Evolutionary conservation across 1,140 invertebrate genomes (phyloP).

Genomic region (Bicyclus anynana): DNA sequence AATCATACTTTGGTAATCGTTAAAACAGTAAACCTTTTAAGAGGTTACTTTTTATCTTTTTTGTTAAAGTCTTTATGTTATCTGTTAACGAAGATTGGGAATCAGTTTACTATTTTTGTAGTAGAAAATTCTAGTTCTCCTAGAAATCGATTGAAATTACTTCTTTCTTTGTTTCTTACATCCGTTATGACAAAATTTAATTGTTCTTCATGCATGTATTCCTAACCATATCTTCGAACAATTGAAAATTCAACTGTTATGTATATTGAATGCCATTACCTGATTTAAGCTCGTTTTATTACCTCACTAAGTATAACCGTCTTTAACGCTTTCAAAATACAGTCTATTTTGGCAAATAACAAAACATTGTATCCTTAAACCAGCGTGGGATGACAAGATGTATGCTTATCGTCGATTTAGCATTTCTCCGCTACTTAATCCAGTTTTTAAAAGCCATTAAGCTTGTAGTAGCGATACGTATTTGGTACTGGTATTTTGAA

Average conservation of each 20-base stretch:
- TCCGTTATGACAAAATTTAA: not conserved
- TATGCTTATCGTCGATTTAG: conserved; percentile 67
- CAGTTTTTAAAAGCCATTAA: conserved; percentile 69
- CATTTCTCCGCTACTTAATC: conserved; percentile 71
- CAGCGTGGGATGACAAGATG: conserved; percentile 61
- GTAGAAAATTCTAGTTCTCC: too few relatives aligned
- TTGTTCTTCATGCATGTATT: conserved; percentile 12
- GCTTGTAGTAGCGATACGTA: conserved; percentile 59
- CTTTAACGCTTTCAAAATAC: conserved; percentile 20
- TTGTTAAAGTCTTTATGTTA: too few relatives aligned
- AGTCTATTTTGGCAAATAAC: conserved; percentile 11
- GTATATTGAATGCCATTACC: conserved; percentile 22
- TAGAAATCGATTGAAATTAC: not conserved
- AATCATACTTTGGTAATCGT: conserved; percentile 52
- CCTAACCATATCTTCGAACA: conserved; percentile 16
- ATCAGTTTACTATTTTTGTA: too few relatives aligned
- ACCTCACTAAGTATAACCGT: not conserved
- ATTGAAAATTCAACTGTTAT: conserved; percentile 30
- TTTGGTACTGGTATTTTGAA: conserved; percentile 45
- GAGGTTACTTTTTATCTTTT: conserved; percentile 18
- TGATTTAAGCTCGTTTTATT: conserved; percentile 16
- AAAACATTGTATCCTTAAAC: conserved; percentile 29
- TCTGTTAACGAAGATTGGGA: too few relatives aligned
- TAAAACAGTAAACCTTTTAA: conserved; percentile 44
- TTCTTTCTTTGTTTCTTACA: conserved; percentile 2